These are phyloP conservation scores for Acromyrmex heyeri DNA, from an alignment of 1,140 invertebrate genomes.

Conservation along the genomic window DNA sequence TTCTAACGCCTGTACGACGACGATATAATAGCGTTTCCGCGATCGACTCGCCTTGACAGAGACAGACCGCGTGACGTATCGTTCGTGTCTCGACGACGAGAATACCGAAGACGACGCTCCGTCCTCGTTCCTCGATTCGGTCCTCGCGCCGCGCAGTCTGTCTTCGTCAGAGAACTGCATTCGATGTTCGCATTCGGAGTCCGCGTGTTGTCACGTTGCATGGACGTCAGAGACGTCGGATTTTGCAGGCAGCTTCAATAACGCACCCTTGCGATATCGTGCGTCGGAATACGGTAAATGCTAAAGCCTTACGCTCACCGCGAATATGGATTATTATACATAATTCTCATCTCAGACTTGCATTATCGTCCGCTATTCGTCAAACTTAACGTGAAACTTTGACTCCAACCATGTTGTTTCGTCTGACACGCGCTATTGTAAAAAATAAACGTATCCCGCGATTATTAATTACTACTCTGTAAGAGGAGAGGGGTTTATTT, in stretches of 20 bases:
- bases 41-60: constrained; percentile 60
- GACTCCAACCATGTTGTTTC: background rate
- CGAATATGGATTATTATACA: background rate
- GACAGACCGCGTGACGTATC: constrained; percentile 60
- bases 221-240: constrained; percentile 15
- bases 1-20: constrained; percentile 18
- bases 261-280: background rate
- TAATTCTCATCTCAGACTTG: background rate
- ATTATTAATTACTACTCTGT: background rate
- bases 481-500: too few relatives aligned
- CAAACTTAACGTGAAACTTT: background rate
- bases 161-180: constrained; percentile 49
- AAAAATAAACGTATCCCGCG: background rate
- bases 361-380: background rate
- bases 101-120: constrained; percentile 49
- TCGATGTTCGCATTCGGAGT: constrained; percentile 1
- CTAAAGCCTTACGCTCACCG: background rate
- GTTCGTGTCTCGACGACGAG: constrained; percentile 28
- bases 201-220: constrained; percentile 36
- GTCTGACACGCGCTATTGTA: background rate
- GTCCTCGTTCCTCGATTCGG: constrained; percentile 38
- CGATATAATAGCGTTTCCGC: constrained; percentile 57
- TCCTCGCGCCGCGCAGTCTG: constrained; percentile 57
- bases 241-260: constrained; percentile 13
- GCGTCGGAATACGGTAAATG: background rate